Evolutionary conservation across 2,113 vertebrate species (phyloP), one percentile per base, ranked within the genome.

Genomic region (Camelus dromedarius): DNA sequence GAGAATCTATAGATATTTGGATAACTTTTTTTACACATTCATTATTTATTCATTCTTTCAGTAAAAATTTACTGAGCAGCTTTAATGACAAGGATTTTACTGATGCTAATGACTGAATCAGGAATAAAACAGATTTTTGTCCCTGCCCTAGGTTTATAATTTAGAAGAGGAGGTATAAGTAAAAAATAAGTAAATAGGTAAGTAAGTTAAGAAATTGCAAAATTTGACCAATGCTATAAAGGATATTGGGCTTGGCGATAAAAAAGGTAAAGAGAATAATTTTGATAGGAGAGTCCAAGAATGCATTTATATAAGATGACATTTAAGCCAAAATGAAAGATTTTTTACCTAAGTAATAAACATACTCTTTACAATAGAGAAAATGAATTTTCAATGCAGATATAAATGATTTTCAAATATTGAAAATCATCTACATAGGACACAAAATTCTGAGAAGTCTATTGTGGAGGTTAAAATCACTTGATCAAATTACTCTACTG

Each of bases 381-480:
- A 93, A 96, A 90, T 88, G 13, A 20, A 54, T 46, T 93, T 92
- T 88, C 38, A 90, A 48, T 56, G 14, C 3, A 26, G 32, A 30
- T 54, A 75, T 60, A 91, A 88, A 35, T 67, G 1, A 62, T 19
- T 89, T 85, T 81, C 26, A 72, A 73, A 86, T 91, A 66, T n/a
- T 80, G 13, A 82, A 93, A 92, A 66, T 54, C 26, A 50, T 56
- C 50, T 81, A 89, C 18, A 79, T 46, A 24, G 7, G 14, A 72
- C 30, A 60, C 4, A 95, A 67, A 60, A 10, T 64, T 92, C 95
- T 81, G 28, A 76, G 54, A 85, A 81, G 22, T 81, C 19, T 66
- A 8, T 26, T 84, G 15, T 46, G 52, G 28, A 54, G 76, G 38
- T 3, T 72, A 79, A 91, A 88, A 73, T 81, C 5, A 88, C 14